phyloP scores from a whole-genome alignment of 2,888 invertebrate genomes.

The Coenonympha glycerion region DNA sequence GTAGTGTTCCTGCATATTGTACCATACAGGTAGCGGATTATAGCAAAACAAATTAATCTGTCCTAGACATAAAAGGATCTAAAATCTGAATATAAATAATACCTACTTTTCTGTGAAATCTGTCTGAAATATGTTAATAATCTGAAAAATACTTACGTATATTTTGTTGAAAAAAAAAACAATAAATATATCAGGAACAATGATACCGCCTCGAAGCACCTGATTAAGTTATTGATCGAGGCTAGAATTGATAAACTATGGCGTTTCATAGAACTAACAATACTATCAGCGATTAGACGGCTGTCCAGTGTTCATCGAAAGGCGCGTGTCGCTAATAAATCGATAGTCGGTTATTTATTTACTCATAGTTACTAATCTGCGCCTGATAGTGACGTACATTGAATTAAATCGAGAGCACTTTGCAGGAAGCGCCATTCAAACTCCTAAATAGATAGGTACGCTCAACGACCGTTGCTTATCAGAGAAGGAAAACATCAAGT shows the following conservation, averaged over 20 bases:
- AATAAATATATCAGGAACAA: conserved; percentile 1
- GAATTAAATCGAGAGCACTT: conserved; percentile 10
- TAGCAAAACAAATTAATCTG: no score
- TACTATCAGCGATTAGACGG: conserved; percentile 26
- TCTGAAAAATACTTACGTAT: no score
- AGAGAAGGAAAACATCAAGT: no score
- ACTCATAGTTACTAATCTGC: conserved; percentile 44
- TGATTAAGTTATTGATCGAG: conserved; percentile 25
- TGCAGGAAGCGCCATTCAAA: conserved; percentile 29
- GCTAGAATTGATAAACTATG: conserved; percentile 13
- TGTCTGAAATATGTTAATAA: no score
- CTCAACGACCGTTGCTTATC: not conserved
- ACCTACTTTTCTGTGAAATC: no score
- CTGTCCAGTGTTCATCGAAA: conserved; percentile 9
- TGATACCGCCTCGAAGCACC: conserved; percentile 6
- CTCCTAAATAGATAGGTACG: not conserved
- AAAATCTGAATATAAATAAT: no score
- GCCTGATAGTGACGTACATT: conserved; percentile 33
- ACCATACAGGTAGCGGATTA: no score
- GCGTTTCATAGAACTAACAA: conserved; percentile 19
- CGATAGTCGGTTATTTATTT: conserved; percentile 43
- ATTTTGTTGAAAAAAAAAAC: no score
- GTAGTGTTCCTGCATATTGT: no score
- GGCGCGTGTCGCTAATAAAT: conserved; percentile 12
- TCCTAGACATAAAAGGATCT: no score